A percentile compares a stretch with the other conserved stretches of the same genome.
Evolutionary conservation across 2,888 invertebrate species (phyloP).

Genomic region (Tetrapedia diversipes): DNA sequence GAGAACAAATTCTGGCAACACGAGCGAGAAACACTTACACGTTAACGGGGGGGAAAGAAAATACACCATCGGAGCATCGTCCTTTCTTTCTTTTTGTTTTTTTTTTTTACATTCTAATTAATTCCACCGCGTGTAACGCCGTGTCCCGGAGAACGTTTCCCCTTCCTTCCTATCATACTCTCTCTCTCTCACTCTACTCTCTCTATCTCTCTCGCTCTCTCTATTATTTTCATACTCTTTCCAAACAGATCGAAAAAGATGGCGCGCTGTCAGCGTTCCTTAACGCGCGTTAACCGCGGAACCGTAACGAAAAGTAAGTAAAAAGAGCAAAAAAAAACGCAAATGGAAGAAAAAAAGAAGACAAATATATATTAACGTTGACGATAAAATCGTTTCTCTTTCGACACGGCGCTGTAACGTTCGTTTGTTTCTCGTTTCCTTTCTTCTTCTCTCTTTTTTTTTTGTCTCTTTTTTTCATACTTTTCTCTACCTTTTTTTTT

Average conservation of each 20-base stretch:
- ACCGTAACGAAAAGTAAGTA: background rate
- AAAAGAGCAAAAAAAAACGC: background rate
- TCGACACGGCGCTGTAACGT: slow-evolving; percentile 31
- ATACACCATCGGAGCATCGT: slow-evolving; percentile 54
- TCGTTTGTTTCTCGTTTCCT: background rate
- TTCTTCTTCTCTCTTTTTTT: background rate
- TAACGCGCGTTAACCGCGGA: background rate
- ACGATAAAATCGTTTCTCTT: background rate
- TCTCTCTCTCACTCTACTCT: too few relatives aligned
- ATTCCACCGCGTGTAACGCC: slow-evolving; percentile 35
- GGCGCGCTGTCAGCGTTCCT: background rate
- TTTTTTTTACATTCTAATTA: slow-evolving; percentile 38
- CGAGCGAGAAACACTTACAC: slow-evolving; percentile 75
- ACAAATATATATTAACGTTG: background rate
- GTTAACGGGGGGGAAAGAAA: slow-evolving; percentile 66
- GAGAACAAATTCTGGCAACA: slow-evolving; percentile 74
- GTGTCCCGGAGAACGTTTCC: slow-evolving; percentile 29
- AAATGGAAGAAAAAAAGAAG: background rate
- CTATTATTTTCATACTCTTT: background rate
- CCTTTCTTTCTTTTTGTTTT: slow-evolving; percentile 11
- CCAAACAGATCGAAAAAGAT: background rate
- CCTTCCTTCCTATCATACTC: too few relatives aligned
- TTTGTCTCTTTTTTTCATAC: too few relatives aligned
- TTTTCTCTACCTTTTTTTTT: too few relatives aligned
- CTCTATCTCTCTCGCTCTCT: too few relatives aligned